Base-by-base conservation (phyloP, 2,888 invertebrate genomes). In the Molorchus minor region DNA sequence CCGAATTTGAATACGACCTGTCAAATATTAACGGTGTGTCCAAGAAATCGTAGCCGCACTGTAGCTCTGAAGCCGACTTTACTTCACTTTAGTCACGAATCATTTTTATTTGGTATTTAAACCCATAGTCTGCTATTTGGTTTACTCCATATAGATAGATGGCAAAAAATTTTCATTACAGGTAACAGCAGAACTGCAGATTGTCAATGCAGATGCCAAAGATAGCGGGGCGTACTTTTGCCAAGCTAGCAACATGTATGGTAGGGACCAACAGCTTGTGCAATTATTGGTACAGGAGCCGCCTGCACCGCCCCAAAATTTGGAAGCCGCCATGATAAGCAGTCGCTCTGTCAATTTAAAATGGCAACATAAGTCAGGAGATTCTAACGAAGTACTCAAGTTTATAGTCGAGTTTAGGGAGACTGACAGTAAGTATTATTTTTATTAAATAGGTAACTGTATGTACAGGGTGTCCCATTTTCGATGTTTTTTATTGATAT, bases 151-250 rank as follows among this genome's bases (percentile, higher is more conserved):
- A n/a, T n/a, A n/a, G n/a, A 40, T 40, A 17, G 3, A 30, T 12
- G 12, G 5, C 12, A 2, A 12, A 35, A 13, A 5, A 13, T 12
- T 35, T 35, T 47, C 29, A 13, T 58, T 52, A 7, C 35, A 71
- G 71, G 71, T 72, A 4, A 83, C 87, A 12, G 90, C 91, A 0
- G 88, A 89, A 72, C 76, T 92, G 64, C 88, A 88, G 78, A 86
- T 92, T 53, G 84, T 85, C 16, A 87, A 86, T 13, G 87, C 89
- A 1, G 88, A 87, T 71, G 85, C 90, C 33, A 82, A 84, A 10
- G 91, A 92, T 72, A 89, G 88, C 67, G 92, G 91, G 0, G 86
- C 90, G 1, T 92, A 92, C 75, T 89, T 90, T 70, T 92, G 92
- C 72, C 88, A 88, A 69, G 91, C 92, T 15, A 88, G 86, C 75